Evolutionary conservation across 2,888 invertebrate genomes (phyloP).

Genomic region (Sphinx pinastri): DNA sequence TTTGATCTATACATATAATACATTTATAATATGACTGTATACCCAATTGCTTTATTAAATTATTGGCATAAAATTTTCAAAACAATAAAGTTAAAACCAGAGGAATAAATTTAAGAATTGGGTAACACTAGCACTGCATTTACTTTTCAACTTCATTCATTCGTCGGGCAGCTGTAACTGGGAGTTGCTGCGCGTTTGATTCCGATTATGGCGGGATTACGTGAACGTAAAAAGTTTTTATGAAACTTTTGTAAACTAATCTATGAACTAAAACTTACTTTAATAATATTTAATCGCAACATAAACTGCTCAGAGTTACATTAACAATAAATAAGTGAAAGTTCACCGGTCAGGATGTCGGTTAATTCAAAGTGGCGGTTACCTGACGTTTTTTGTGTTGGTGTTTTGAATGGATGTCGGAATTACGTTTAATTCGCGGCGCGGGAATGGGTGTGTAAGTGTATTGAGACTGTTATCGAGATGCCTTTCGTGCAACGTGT

Average conservation of each 20-base stretch:
- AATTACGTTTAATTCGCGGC: constrained; percentile 77
- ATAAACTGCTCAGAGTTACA: constrained; percentile 48
- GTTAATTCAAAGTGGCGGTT: constrained; percentile 84
- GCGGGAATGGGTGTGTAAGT: constrained; percentile 77
- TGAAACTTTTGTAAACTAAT: constrained; percentile 67
- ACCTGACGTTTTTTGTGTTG: constrained; percentile 83
- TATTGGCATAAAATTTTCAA: no score
- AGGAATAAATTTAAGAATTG: constrained; percentile 35
- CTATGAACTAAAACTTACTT: constrained; percentile 54
- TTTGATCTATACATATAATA: no score
- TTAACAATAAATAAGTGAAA: constrained; percentile 64
- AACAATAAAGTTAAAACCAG: background rate
- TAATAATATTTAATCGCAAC: constrained; percentile 41
- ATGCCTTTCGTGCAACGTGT: constrained; percentile 95
- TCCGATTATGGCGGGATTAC: constrained; percentile 73
- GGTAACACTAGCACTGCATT: constrained; percentile 50
- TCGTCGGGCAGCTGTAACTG: constrained; percentile 65
- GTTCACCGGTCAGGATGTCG: constrained; percentile 79
- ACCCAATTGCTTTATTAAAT: no score
- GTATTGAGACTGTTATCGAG: constrained; percentile 69
- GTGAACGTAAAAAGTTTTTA: constrained; percentile 68
- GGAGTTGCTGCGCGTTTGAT: constrained; percentile 41
- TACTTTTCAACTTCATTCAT: constrained; percentile 54
- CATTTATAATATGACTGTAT: no score
- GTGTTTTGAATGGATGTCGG: constrained; percentile 80